phyloP scores from a whole-genome alignment of 2,113 vertebrate genomes.

The Malurus melanocephalus region DNA sequence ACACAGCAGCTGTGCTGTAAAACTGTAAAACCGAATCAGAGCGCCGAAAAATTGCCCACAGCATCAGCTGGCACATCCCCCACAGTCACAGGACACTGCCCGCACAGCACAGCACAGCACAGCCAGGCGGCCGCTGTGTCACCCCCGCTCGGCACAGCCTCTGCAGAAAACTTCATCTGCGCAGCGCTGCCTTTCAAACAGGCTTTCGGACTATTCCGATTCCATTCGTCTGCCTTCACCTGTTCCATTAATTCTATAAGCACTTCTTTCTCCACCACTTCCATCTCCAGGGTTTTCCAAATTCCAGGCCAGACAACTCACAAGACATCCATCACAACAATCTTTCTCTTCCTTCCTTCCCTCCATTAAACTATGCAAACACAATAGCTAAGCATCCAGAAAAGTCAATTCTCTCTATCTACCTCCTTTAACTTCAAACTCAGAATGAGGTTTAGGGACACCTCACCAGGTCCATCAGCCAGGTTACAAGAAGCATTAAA shows the following conservation, averaged over 20 bases:
- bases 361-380: accelerated
- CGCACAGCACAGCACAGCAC: neutral
- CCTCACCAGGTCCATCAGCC: neutral
- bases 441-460: neutral
- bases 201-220: neutral
- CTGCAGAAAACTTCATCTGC: neutral
- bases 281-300: neutral
- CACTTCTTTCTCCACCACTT: no score
- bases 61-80: conserved; percentile 35
- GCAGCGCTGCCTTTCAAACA: neutral
- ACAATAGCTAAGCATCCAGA: neutral
- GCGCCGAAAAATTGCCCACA: conserved; percentile 20
- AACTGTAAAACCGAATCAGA: conserved; percentile 62
- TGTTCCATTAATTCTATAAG: neutral
- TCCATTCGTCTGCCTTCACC: neutral
- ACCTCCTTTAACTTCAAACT: neutral
- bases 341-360: neutral
- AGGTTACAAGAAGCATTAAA: neutral
- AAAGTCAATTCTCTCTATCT: neutral
- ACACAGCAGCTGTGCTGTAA: conserved; percentile 68
- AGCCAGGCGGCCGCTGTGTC: neutral
- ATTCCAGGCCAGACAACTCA: neutral
- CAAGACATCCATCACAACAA: neutral
- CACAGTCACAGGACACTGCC: neutral
- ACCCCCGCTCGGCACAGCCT: neutral